A percentile compares a stretch with the other conserved stretches of the same genome.
phyloP scores from a whole-genome alignment of 2,888 invertebrate genomes.

The Buathra laborator region DNA sequence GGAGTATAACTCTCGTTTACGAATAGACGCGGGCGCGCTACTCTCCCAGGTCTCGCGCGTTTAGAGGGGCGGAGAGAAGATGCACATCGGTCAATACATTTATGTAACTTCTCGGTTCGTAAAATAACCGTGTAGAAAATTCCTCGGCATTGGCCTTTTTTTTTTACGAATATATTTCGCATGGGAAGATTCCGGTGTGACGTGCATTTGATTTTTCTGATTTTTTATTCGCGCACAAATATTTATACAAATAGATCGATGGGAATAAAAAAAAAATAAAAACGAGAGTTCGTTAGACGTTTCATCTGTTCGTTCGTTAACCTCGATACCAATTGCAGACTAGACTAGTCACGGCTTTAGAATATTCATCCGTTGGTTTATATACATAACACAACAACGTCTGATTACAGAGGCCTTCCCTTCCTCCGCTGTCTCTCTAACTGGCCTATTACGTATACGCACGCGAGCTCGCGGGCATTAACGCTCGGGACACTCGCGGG shows the following conservation, averaged over 20 bases:
- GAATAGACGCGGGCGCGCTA: neutral
- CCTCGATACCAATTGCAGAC: constrained; percentile 74
- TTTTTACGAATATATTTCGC: neutral
- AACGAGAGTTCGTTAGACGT: neutral
- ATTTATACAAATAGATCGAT: neutral
- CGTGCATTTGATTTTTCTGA: neutral
- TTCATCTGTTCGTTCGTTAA: constrained; percentile 72
- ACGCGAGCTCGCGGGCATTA: constrained; percentile 54
- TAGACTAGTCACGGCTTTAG: constrained; percentile 35
- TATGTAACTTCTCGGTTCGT: constrained; percentile 83
- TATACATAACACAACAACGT: constrained; percentile 48
- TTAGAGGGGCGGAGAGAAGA: constrained; percentile 67
- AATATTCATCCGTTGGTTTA: constrained; percentile 53
- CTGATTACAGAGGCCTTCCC: constrained; percentile 52
- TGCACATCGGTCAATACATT: constrained; percentile 77
- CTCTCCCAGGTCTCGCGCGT: constrained; percentile 39
- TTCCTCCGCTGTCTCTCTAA: constrained; percentile 27
- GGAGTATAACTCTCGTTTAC: no score
- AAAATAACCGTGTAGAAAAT: constrained; percentile 80
- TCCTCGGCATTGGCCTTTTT: constrained; percentile 58
- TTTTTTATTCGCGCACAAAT: neutral
- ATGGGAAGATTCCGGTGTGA: neutral
- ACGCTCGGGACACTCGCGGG: constrained; percentile 35
- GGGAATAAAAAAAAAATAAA: neutral
- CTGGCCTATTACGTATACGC: constrained; percentile 50